Base-by-base conservation (phyloP, 2,113 vertebrate genomes). In the Sula dactylatra region DNA sequence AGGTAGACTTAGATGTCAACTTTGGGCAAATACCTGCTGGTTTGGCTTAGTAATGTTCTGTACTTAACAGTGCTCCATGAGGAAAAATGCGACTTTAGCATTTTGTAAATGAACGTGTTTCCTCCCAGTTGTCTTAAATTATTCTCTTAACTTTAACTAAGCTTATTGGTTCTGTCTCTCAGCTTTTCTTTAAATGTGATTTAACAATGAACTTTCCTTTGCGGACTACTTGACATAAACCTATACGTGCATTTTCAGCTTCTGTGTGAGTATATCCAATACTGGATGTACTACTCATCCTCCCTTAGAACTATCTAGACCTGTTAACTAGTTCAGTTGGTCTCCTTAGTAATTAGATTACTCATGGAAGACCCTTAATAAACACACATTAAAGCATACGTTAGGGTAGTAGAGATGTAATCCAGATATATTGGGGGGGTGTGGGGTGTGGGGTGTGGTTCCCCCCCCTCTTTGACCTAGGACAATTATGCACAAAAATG, bases 301-400 rank as follows among this genome's bases (percentile, higher is more conserved):
- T 90, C 3, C 3, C 9, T 31, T 70, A 17, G 0, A 1, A 24
- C 25, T n/a, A 1, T 34, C 9, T 45, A 54, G 59, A 45, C 26
- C 13, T 38, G 42, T 73, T 71, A 49, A 85, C 26, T 21, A 18
- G 4, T 65, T 88, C 31, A 9, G 14, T 79, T 78, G 6, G 2
- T 52, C 32, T 32, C 20, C 34, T 59, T 59, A 29, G 25, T 62
- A 45, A 72, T 85, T 45, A 38, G 32, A 47, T 79, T 59, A 40
- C 38, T 84, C 42, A 27, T 19, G 13, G 45, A 78, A 85, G n/a
- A 42, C 32, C 16, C 22, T 62, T 74, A 74, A 47, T 64, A 67
- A 55, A 42, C 24, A 52, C 40, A 34, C 14, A 21, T 47, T 54
- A 47, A 59, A 95, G 14, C 24, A 22, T 25, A 22, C 7, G 8